These are phyloP conservation scores for Xiphophorus hellerii DNA, from an alignment of 2,113 vertebrate species.

Conservation along the genomic window DNA sequence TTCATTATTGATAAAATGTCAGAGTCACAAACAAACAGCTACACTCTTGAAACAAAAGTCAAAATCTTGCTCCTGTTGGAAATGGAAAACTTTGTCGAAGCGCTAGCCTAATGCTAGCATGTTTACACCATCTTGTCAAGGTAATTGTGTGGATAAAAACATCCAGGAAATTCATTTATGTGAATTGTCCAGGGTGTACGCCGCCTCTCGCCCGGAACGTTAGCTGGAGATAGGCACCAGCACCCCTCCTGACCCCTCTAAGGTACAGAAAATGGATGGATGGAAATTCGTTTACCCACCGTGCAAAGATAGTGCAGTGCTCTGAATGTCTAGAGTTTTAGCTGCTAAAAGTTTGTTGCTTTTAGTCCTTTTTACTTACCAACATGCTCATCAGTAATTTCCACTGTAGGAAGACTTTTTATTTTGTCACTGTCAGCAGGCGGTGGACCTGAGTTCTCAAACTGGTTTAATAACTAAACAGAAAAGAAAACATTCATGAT, in stretches of 20 bases:
- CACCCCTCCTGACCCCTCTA: no score
- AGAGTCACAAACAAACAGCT: not conserved
- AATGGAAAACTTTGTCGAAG: not conserved
- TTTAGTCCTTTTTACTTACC: slow-evolving; percentile 78
- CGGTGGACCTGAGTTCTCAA: slow-evolving; percentile 97
- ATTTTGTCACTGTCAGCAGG: slow-evolving; percentile 97
- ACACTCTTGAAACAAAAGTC: not conserved
- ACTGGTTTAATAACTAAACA: slow-evolving; percentile 94
- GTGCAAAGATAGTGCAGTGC: no score
- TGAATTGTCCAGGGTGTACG: no score
- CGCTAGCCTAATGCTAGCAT: not conserved
- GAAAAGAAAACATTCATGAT: not conserved
- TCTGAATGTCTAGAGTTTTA: no score
- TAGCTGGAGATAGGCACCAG: no score
- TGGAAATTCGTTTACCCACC: no score
- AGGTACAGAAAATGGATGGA: no score
- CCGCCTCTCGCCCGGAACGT: no score
- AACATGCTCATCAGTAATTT: slow-evolving; percentile 91
- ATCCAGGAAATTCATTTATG: no score
- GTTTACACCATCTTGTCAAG: no score
- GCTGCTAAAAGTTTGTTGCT: not conserved
- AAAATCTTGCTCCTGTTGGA: not conserved
- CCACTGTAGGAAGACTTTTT: slow-evolving; percentile 92
- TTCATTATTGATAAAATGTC: not conserved
- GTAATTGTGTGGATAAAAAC: not conserved